Evolutionary conservation across 2,888 invertebrate genomes (phyloP).

Genomic region (Ennomos fuscantarius): DNA sequence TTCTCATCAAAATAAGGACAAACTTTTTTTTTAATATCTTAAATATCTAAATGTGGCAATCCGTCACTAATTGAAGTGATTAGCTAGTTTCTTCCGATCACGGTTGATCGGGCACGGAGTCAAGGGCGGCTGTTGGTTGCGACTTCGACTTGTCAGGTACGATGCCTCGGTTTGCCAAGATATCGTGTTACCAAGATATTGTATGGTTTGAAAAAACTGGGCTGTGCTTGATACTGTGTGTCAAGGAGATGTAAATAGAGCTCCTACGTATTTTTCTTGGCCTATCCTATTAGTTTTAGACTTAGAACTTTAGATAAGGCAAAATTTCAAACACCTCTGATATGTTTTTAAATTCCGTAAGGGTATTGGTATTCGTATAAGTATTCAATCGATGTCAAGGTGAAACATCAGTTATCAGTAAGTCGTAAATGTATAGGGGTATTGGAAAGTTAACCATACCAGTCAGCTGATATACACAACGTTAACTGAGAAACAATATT

Average conservation of each 20-base stretch:
- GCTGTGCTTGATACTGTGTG: constrained; percentile 18
- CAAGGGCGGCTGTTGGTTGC: constrained; percentile 51
- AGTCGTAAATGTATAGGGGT: constrained; percentile 13
- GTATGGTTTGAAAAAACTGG: constrained; percentile 5
- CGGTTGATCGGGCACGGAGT: constrained; percentile 54
- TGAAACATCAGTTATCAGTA: not conserved
- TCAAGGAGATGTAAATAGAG: constrained; percentile 17
- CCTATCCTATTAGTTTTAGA: no score
- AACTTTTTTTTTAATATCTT: constrained; percentile 20
- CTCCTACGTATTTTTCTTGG: no score
- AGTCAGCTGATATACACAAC: not conserved
- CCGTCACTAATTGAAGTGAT: constrained; percentile 64
- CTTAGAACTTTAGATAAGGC: no score
- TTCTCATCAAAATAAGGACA: constrained; percentile 11
- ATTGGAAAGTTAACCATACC: constrained; percentile 16
- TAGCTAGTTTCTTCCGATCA: constrained; percentile 59
- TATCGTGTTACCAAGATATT: constrained; percentile 19
- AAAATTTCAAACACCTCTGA: no score
- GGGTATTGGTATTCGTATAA: no score
- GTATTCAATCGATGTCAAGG: no score
- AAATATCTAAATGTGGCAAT: constrained; percentile 43
- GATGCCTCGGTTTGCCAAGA: constrained; percentile 30
- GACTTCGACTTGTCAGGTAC: constrained; percentile 15
- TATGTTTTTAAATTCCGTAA: no score
- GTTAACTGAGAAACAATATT: no score